Evolutionary conservation across 2,113 vertebrate species (phyloP).

Genomic region (Halcyon senegalensis): DNA sequence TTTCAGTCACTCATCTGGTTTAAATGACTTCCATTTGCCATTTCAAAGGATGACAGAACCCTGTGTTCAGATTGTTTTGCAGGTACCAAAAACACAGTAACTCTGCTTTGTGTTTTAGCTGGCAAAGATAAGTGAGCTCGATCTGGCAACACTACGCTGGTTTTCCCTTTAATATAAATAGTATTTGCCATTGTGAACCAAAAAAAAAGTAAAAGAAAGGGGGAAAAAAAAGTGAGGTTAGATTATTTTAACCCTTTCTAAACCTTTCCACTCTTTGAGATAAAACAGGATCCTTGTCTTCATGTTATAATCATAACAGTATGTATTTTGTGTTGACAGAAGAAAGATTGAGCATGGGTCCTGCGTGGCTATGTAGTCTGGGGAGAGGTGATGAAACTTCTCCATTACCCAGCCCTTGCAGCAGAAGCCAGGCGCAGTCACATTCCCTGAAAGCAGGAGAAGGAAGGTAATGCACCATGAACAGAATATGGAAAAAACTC

Average conservation of each 20-base stretch:
- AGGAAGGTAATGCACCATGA: neutral
- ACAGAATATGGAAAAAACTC: conserved; percentile 15
- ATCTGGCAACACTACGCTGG: conserved; percentile 57
- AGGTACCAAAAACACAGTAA: conserved; percentile 71
- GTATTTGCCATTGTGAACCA: conserved; percentile 59
- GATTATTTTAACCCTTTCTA: conserved; percentile 75
- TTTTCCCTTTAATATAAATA: conserved; percentile 74
- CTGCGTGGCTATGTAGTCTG: neutral
- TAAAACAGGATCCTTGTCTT: conserved; percentile 54
- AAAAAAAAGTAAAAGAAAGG: neutral
- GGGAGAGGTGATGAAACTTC: conserved; percentile 56
- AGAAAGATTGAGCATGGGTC: conserved; percentile 28
- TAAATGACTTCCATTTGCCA: conserved; percentile 84
- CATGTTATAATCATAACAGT: conserved; percentile 48
- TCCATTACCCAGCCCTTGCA: conserved; percentile 24
- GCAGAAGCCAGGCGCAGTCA: neutral
- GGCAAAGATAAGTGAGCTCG: conserved; percentile 61
- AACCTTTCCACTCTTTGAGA: conserved; percentile 55
- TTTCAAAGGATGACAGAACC: conserved; percentile 79
- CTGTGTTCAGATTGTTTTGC: conserved; percentile 65
- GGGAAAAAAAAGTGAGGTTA: neutral
- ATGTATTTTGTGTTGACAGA: conserved; percentile 40
- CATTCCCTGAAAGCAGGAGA: neutral
- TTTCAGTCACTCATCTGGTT: conserved; percentile 78
- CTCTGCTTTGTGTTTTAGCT: conserved; percentile 80